A percentile compares a stretch with the other conserved stretches of the same genome.
Conservation (phyloP, 2,113 vertebrate genomes). For the Hippocampus abdominalis region DNA sequence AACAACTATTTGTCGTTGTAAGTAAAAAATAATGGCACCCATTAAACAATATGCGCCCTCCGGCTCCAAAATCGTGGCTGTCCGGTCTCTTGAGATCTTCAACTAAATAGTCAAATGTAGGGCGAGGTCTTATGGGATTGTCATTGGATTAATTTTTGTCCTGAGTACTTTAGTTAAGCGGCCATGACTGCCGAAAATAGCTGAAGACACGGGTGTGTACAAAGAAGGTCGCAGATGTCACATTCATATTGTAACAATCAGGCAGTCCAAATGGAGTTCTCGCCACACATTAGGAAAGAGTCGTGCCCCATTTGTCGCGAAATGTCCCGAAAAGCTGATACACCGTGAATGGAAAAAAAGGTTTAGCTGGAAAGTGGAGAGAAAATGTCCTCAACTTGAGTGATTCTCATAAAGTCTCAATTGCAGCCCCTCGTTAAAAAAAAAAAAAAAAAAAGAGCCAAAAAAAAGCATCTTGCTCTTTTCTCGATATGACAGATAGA, state of each 20-base stretch:
- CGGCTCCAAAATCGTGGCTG: constrained; percentile 25
- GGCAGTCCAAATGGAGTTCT: constrained; percentile 1
- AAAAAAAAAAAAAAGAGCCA: constrained; percentile 13
- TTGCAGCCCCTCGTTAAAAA: constrained; percentile 45
- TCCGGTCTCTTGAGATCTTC: neutral
- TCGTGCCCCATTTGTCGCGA: constrained; percentile 33
- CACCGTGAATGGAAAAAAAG: neutral
- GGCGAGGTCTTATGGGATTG: neutral
- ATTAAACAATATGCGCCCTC: constrained; percentile 44
- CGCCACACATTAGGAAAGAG: constrained; percentile 2
- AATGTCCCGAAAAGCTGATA: constrained; percentile 31
- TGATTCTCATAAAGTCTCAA: constrained; percentile 51
- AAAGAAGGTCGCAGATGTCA: neutral
- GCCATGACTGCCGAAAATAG: neutral
- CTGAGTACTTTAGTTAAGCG: neutral
- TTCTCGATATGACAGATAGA: constrained; percentile 49
- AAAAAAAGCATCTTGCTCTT: constrained; percentile 42
- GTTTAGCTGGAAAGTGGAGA: constrained; percentile 27
- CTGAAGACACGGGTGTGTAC: neutral
- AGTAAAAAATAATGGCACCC: constrained; percentile 47
- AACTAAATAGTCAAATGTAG: neutral
- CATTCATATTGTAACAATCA: neutral
- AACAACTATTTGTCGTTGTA: constrained; percentile 53
- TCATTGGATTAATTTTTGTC: constrained; percentile 4
- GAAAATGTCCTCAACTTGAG: constrained; percentile 34